Base-by-base conservation (phyloP, 2,113 vertebrate genomes). In the Melanocharis versteri region DNA sequence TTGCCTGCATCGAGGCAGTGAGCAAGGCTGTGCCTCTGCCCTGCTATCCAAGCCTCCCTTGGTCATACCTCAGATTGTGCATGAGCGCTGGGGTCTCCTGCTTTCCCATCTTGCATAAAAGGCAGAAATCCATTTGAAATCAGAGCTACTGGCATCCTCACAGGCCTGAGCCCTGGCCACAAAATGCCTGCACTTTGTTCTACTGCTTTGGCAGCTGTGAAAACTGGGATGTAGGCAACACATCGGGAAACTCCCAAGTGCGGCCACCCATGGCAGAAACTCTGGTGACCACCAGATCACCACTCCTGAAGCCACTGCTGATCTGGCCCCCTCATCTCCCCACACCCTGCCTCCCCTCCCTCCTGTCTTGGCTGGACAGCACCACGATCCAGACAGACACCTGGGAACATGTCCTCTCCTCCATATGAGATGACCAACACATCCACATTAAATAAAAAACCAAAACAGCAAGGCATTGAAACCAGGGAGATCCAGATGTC, bases 251-350 rank as follows among this genome's bases (percentile, higher is more conserved):
- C 7, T 76, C 23, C 33, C 39, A 76, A 62, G 13, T 5, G 13
- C 0, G 0, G 39, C 1, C 1, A 26, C 28, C 57, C 31, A 7
- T 7, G 23, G 61, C 37, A 89, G 35, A 86, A 91, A 15, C 6
- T 18, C 50, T 37, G 19, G n/a, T 22, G 28, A 31, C n/a, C 47
- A 48, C 28, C 42, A 53, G 35, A 18, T 4, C 5, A 53, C 19
- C 3, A 15, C 15, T 50, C 35, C 58, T 85, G 62, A 94, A 82
- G n/a, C 13, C 18, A 23, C 27, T 47, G 39, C 20, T 4, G 3
- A 54, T 39, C 14, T 0, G 0, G 8, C 11, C 21, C 33, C 42
- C 31, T 47, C n/a, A 27, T 27, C 22, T 9, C 66, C 56, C 16
- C 45, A 33, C 19, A 35, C 1, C 5, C 35, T 24, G 62, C 48